Base-by-base conservation (phyloP, 2,113 vertebrate genomes). In the Arizona elegans region DNA sequence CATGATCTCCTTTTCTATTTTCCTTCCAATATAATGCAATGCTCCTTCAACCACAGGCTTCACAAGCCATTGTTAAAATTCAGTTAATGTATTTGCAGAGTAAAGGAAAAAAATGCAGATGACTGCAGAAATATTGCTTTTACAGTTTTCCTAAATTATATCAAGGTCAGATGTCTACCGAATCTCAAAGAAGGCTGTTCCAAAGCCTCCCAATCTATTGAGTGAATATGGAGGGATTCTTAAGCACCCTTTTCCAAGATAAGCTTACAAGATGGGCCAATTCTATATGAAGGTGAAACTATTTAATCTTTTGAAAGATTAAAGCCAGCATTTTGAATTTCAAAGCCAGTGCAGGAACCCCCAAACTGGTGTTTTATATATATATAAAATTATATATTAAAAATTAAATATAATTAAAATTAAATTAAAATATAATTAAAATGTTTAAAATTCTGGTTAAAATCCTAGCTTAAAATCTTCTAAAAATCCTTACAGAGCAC, bases 101-200 rank as follows among this genome's bases (percentile, higher is more conserved):
- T 96, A 50, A 90, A 96, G 94, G 65, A 86, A 65, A 95, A 92
- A 62, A 92, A 33, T 97, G 97, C 94, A 33, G 92, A 29, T 96
- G 59, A 95, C 91, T 96, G 94, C 59, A 95, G 43, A 94, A 96
- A 95, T 29, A 17, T n/a, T 75, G 65, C 6, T 75, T 15, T 75
- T 75, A 7, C 13, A 33, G 65, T n/a, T 75, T 75, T 75, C 13
- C n/a, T 33, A 75, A 75, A 33, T 75, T 75, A 75, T 75, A 75
- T 75, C 65, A 75, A 75, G n/a, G 65, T 33, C 65, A 75, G 65
- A 33, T 75, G n/a, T 17, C 13, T 33, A 33, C 6, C 2, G 2
- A 75, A 33, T 75, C 65, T 75, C 65, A 75, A 29, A 33, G 29
- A 75, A 33, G 65, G 12, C 65, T 70, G 5, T 70, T 70, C 29